Conservation (phyloP, 2,888 invertebrate species). For the Drosophila nigricruria region DNA sequence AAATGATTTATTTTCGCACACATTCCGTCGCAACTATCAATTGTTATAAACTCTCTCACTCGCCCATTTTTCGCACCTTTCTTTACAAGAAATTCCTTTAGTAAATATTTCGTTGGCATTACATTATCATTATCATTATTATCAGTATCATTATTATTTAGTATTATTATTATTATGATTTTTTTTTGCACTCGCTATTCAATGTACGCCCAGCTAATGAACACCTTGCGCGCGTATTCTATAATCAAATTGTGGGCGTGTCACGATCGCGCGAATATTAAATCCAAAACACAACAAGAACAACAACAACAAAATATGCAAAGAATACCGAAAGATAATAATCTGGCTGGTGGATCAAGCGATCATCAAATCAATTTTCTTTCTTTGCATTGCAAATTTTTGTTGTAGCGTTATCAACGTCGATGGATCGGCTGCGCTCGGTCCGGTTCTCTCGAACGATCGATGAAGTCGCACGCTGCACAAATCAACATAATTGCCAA, state of each 20-base stretch:
- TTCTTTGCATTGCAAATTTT: conserved; percentile 80
- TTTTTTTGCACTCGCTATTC: conserved; percentile 12
- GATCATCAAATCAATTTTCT: conserved; percentile 77
- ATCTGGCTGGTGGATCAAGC: conserved; percentile 50
- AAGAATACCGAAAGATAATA: conserved; percentile 22
- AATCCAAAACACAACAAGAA: conserved; percentile 15
- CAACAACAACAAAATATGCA: not conserved
- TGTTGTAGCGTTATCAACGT: conserved; percentile 56
- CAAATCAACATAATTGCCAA: conserved; percentile 79
- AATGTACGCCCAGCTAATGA: conserved; percentile 57
- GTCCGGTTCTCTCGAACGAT: conserved; percentile 40
- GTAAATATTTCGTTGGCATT: conserved; percentile 29
- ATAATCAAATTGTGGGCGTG: conserved; percentile 72
- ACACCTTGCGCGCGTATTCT: conserved; percentile 49
- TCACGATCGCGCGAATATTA: conserved; percentile 40
- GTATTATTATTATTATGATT: conserved; percentile 9
- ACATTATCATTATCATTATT: conserved; percentile 23
- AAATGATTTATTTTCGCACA: not conserved
- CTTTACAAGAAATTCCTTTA: conserved; percentile 16
- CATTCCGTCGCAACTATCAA: conserved; percentile 53
- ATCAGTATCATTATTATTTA: conserved; percentile 7
- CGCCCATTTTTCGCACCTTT: conserved; percentile 39
- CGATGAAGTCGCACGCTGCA: conserved; percentile 64
- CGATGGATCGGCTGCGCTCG: conserved; percentile 17
- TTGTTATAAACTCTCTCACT: conserved; percentile 9